phyloP scores from a whole-genome alignment of 2,888 invertebrate genomes.

The Scaptomyza reducta region DNA sequence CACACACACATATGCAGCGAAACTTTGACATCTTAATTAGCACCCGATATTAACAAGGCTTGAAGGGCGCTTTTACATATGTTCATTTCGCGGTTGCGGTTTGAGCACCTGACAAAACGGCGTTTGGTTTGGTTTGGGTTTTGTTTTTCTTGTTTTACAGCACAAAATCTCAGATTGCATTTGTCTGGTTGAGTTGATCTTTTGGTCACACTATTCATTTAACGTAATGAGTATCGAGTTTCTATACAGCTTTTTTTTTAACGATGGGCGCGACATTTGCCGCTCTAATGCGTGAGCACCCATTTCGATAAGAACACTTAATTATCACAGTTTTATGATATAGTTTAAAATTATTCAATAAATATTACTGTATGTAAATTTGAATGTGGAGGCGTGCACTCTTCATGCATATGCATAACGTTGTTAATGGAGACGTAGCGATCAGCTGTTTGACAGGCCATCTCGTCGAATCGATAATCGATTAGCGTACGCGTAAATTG shows the following conservation, averaged over 20 bases:
- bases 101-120: slow-evolving; percentile 34
- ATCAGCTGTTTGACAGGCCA: slow-evolving; percentile 42
- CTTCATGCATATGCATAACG: neutral
- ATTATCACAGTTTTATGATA: neutral
- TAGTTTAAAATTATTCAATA: neutral
- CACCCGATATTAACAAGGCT: slow-evolving; percentile 7
- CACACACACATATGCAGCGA: neutral
- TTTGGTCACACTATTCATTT: slow-evolving; percentile 1
- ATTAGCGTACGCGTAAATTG: slow-evolving; percentile 35
- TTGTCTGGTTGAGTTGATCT: neutral
- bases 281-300: neutral
- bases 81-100: slow-evolving; percentile 18
- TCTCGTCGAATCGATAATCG: slow-evolving; percentile 46
- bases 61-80: too few relatives aligned
- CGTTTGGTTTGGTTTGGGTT: slow-evolving; percentile 9
- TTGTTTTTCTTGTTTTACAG: neutral
- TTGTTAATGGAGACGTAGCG: slow-evolving; percentile 25
- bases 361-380: neutral
- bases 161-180: slow-evolving; percentile 24
- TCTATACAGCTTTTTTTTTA: neutral
- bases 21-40: slow-evolving; percentile 44
- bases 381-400: neutral
- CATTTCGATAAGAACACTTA: neutral
- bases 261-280: neutral
- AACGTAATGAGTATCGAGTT: slow-evolving; percentile 26